Base-by-base conservation (phyloP, 2,113 vertebrate genomes). In the Trematocara macrostoma region DNA sequence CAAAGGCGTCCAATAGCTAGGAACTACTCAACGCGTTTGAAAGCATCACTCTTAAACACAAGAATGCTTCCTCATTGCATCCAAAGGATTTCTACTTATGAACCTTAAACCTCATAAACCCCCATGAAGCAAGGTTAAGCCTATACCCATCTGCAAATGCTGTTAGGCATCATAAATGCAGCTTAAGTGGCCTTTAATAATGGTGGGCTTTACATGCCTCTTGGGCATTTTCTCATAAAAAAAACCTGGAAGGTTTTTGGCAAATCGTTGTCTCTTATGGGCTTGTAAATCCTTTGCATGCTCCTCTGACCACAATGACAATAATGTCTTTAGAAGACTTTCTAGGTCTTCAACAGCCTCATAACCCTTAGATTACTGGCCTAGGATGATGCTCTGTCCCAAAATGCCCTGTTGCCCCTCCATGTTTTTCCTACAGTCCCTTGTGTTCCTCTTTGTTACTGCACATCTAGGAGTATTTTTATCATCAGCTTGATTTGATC, bases 141-240 rank as follows among this genome's bases (percentile, higher is more conserved):
- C 79, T 84, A 79, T 45, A 83, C 87, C 88, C 84, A 90, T 86
- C 87, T 85, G 78, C 64, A 51, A 64, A 85, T 84, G 71, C 56
- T 91, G 90, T 89, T 86, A 69, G 81, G 90, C 69, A 12, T 74
- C 86, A 89, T 94, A 92, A 94, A 92, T 56, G 78, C 47, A 20
- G 83, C 89, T 91, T 94, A 94, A 94, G 93, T 93, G 93, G 88
- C 92, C 82, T 91, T 94, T 92, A 95, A 94, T 94, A 92, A 95
- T 91, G 87, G 78, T 57, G 26, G 84, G 78, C 81, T 93, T 94
- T 91, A 93, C 88, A 89, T 90, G 91, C 82, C 93, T 93, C 86
- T 79, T 11, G 76, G 92, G 87, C 81, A 18, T 90, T 81, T 91
- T 87, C 91, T 83, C 90, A 83, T 94, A 34, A 92, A 93, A 94